A percentile compares a stretch with the other conserved stretches of the same genome.
Evolutionary conservation across 1,140 invertebrate species (phyloP).

Genomic region (Battus philenor): DNA sequence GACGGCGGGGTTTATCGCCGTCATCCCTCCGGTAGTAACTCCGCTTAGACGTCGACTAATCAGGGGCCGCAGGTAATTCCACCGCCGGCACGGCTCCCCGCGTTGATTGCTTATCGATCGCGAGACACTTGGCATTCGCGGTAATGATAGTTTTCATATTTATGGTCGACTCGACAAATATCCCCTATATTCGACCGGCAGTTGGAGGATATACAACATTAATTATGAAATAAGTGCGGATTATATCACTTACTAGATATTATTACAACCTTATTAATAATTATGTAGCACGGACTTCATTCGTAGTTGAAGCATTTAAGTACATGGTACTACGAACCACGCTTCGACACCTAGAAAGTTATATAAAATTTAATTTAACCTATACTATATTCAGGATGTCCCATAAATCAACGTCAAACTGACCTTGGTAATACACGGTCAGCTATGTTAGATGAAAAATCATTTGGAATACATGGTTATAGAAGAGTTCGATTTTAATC

Average conservation of each 20-base stretch:
- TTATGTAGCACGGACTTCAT: neutral
- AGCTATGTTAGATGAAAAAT: too few species aligned
- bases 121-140: constrained; percentile 15
- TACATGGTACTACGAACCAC: too few species aligned
- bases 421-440: too few species aligned
- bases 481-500: too few species aligned
- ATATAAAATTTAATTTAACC: too few species aligned
- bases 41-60: constrained; percentile 29
- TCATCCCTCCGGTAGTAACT: constrained; percentile 9
- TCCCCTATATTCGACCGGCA: neutral
- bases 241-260: neutral
- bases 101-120: constrained; percentile 37
- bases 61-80: constrained; percentile 28
- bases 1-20: constrained; percentile 15
- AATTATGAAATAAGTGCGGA: neutral
- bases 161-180: constrained; percentile 4
- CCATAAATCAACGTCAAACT: too few species aligned
- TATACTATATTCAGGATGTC: too few species aligned
- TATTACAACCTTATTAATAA: neutral
- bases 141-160: constrained; percentile 20
- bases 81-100: constrained; percentile 14
- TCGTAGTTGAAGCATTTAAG: too few species aligned
- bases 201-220: neutral
- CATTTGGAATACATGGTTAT: too few species aligned
- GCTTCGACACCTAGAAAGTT: too few species aligned